Percentiles rank a stretch among this genome's conserved stretches.
Conservation (phyloP, 2,113 vertebrate species). For the Actenoides hombroni region DNA sequence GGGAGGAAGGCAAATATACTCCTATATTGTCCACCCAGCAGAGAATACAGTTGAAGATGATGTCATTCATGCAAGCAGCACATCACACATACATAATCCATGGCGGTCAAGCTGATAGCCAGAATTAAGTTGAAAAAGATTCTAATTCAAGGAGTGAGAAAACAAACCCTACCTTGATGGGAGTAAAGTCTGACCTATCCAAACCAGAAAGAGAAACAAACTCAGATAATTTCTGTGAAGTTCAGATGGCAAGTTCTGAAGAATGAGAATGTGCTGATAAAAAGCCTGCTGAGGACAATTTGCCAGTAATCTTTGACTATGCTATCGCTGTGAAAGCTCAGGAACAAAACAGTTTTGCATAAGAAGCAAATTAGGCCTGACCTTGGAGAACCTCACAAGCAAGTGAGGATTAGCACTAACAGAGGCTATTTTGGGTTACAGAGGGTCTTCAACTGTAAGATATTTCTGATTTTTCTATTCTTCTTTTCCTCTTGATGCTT, state of each 20-base stretch:
- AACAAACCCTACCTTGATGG: not conserved
- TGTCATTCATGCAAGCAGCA: not conserved
- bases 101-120: not conserved
- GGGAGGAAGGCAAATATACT: not conserved
- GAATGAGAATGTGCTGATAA: not conserved
- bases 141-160: not conserved
- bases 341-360: not conserved
- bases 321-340: not conserved
- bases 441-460: not conserved
- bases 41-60: not conserved
- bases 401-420: not conserved
- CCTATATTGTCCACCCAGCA: not conserved
- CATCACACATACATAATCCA: not conserved
- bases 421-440: slow-evolving; percentile 10
- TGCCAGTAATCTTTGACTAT: not conserved
- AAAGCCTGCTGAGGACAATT: not conserved
- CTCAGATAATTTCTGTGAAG: not conserved
- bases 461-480: slow-evolving; percentile 36
- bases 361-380: not conserved
- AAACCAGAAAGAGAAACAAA: not conserved
- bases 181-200: not conserved
- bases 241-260: not conserved
- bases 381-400: not conserved
- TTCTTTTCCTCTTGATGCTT: slow-evolving; percentile 6
- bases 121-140: not conserved